Conservation (phyloP, 2,888 invertebrate genomes). For the Macaria liturata region DNA sequence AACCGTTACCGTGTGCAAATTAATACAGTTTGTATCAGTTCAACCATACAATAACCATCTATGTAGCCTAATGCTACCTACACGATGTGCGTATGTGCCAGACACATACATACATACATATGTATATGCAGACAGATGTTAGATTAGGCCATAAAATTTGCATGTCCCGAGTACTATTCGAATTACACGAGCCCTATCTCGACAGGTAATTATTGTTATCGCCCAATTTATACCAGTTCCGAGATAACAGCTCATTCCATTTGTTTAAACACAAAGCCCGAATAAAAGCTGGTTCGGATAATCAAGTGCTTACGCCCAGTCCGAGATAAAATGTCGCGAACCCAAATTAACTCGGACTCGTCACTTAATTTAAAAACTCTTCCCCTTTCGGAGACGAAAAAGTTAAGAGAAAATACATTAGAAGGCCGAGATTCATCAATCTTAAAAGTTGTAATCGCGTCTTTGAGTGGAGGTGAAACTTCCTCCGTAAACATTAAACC, state of each 20-base stretch:
- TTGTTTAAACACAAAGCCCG: slow-evolving; percentile 7
- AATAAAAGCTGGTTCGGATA: slow-evolving; percentile 34
- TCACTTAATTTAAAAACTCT: slow-evolving; percentile 51
- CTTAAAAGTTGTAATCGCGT: slow-evolving; percentile 68
- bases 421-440: slow-evolving; percentile 63
- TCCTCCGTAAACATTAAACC: slow-evolving; percentile 37
- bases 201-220: slow-evolving; percentile 42
- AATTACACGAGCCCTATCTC: slow-evolving; percentile 41
- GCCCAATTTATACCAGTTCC: slow-evolving; percentile 16
- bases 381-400: slow-evolving; percentile 37
- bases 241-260: slow-evolving; percentile 16
- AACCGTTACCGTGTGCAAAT: no score
- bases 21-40: no score
- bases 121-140: background rate
- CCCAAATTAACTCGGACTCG: slow-evolving; percentile 42
- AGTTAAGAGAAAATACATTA: slow-evolving; percentile 49
- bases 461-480: slow-evolving; percentile 47
- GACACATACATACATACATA: no score
- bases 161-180: slow-evolving; percentile 43
- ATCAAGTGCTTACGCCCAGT: slow-evolving; percentile 33
- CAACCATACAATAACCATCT: no score
- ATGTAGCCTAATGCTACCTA: no score
- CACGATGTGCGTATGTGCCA: no score
- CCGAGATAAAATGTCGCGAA: slow-evolving; percentile 35
- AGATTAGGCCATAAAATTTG: slow-evolving; percentile 46